A percentile compares a stretch with the other conserved stretches of the same genome.
phyloP scores from a whole-genome alignment of 2,888 invertebrate species.

The Amiota mariae region DNA sequence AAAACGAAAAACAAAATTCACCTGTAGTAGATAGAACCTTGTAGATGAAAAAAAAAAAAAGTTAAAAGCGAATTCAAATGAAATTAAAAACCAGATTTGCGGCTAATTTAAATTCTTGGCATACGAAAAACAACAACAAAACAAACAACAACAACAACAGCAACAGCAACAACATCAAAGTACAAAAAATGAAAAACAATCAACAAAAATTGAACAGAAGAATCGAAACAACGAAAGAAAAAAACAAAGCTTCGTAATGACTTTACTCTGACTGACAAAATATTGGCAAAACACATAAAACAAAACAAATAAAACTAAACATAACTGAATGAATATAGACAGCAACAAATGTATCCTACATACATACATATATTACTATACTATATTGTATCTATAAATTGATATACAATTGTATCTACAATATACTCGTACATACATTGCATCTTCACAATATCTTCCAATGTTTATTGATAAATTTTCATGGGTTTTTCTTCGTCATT shows the following conservation, averaged over 20 bases:
- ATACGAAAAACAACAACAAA: slow-evolving; percentile 52
- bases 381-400: too few species aligned
- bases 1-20: slow-evolving; percentile 22
- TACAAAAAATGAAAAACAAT: slow-evolving; percentile 14
- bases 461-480: too few species aligned
- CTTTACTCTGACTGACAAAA: slow-evolving; percentile 56
- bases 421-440: too few species aligned
- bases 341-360: slow-evolving; percentile 22
- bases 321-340: neutral
- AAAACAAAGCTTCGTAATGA: slow-evolving; percentile 56
- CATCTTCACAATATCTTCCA: too few species aligned
- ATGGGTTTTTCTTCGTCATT: too few species aligned
- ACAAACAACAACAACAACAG: slow-evolving; percentile 23
- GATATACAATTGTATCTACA: too few species aligned
- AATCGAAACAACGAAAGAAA: slow-evolving; percentile 29
- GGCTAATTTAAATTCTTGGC: slow-evolving; percentile 67
- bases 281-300: slow-evolving; percentile 40
- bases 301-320: too few species aligned
- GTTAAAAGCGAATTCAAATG: slow-evolving; percentile 22
- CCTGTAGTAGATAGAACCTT: slow-evolving; percentile 13
- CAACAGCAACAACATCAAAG: slow-evolving; percentile 19
- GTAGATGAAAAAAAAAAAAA: neutral
- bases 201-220: slow-evolving; percentile 24
- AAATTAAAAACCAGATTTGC: slow-evolving; percentile 61
- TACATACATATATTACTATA: neutral